Evolutionary conservation across 2,888 invertebrate species (phyloP).

Genomic region (Torymus texanus): DNA sequence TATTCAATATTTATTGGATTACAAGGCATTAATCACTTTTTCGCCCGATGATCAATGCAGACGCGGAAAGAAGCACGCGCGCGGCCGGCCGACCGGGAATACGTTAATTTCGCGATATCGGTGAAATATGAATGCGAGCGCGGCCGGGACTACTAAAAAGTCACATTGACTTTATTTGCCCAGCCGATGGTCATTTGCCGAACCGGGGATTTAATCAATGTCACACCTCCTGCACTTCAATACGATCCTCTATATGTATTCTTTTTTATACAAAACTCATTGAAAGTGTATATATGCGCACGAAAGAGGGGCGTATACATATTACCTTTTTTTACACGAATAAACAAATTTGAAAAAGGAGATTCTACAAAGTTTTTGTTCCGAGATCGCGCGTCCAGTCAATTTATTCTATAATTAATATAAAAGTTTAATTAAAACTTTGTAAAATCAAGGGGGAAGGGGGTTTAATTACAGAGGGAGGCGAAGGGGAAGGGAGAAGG

Average conservation of each 20-base stretch:
- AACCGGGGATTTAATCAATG: too few species aligned
- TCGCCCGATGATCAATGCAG: neutral
- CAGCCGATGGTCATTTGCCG: too few species aligned
- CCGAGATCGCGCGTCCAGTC: too few species aligned
- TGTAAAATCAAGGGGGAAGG: neutral
- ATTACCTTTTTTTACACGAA: too few species aligned
- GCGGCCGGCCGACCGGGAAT: neutral
- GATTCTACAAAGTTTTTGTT: neutral
- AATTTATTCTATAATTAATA: constrained; percentile 7
- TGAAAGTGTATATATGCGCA: too few species aligned
- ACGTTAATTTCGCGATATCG: constrained; percentile 7
- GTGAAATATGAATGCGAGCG: constrained; percentile 5
- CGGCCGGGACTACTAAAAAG: neutral
- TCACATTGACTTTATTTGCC: constrained; percentile 4
- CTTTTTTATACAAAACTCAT: too few species aligned
- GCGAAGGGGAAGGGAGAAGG: neutral
- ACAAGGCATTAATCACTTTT: constrained; percentile 3
- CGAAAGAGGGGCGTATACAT: too few species aligned
- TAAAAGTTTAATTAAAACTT: constrained; percentile 39
- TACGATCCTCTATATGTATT: too few species aligned
- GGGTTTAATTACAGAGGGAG: constrained; percentile 19
- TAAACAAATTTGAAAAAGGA: too few species aligned
- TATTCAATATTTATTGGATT: neutral
- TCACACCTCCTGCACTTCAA: too few species aligned
- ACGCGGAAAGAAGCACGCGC: neutral